These are phyloP conservation scores for Polietes domitor DNA, from an alignment of 2,888 invertebrate genomes.

Conservation along the genomic window DNA sequence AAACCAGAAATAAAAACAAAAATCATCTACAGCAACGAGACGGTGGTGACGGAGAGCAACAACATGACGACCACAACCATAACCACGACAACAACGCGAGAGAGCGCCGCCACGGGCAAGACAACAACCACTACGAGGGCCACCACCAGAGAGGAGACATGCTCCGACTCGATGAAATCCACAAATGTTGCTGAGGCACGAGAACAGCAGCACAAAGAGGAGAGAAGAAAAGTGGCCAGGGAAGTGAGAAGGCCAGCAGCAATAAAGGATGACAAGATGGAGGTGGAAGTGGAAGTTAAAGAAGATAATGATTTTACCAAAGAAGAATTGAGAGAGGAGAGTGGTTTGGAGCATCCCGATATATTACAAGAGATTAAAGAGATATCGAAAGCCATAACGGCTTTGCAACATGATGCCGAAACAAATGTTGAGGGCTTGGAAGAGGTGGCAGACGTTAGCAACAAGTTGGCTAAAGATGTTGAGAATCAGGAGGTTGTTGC, in stretches of 20 bases:
- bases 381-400: constrained; percentile 52
- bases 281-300: background rate
- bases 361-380: constrained; percentile 60
- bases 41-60: constrained; percentile 51
- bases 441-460: background rate
- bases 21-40: constrained; percentile 58
- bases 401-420: constrained; percentile 59
- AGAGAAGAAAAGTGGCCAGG: constrained; percentile 21
- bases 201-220: constrained; percentile 46
- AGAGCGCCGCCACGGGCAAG: constrained; percentile 62
- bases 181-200: constrained; percentile 58
- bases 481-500: background rate
- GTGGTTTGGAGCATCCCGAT: constrained; percentile 34
- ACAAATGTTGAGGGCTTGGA: constrained; percentile 17
- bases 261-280: background rate
- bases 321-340: background rate
- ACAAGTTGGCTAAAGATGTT: constrained; percentile 1
- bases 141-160: constrained; percentile 63
- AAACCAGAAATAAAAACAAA: constrained; percentile 70
- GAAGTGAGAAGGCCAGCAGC: too few species aligned
- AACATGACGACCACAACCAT: constrained; percentile 59
- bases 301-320: background rate
- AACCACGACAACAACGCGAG: constrained; percentile 56
- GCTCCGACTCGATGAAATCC: constrained; percentile 64
- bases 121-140: constrained; percentile 61